Percentiles rank a stretch among this genome's conserved stretches.
Conservation (phyloP, 1,140 invertebrate species). For the Drosophila kanapiae region DNA sequence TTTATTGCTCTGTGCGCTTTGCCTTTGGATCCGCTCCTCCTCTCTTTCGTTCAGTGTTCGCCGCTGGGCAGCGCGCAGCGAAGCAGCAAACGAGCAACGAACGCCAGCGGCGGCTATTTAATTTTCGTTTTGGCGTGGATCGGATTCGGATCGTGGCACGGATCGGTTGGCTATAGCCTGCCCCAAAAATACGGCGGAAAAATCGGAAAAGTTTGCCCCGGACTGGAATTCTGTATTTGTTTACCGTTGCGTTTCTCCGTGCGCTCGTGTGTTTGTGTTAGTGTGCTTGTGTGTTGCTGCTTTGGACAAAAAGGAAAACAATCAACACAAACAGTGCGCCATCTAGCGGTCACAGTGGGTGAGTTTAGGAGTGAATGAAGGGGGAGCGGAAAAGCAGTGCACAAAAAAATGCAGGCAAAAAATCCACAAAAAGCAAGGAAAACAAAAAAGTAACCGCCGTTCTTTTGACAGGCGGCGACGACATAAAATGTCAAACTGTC, state of each 20-base stretch:
- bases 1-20: slow-evolving; percentile 66
- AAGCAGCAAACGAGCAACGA: slow-evolving; percentile 43
- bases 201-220: slow-evolving; percentile 49
- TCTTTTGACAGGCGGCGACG: slow-evolving; percentile 75
- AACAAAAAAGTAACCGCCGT: slow-evolving; percentile 63
- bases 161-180: slow-evolving; percentile 36
- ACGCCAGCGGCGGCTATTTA: slow-evolving; percentile 61
- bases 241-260: slow-evolving; percentile 30
- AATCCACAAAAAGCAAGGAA: slow-evolving; percentile 14
- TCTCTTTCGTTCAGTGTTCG: slow-evolving; percentile 32
- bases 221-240: slow-evolving; percentile 54
- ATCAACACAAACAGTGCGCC: slow-evolving; percentile 40
- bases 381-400: background rate
- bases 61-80: slow-evolving; percentile 40
- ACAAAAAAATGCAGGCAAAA: slow-evolving; percentile 8
- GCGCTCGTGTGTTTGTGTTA: background rate
- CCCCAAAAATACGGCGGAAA: slow-evolving; percentile 27
- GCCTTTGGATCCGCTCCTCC: slow-evolving; percentile 36
- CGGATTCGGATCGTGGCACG: slow-evolving; percentile 51
- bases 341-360: slow-evolving; percentile 49
- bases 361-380: slow-evolving; percentile 3
- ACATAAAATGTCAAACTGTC: slow-evolving; percentile 83
- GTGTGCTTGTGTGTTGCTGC: slow-evolving; percentile 5
- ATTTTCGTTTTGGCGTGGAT: slow-evolving; percentile 79
- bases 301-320: slow-evolving; percentile 26